A percentile compares a stretch with the other conserved stretches of the same genome.
Evolutionary conservation across 2,797 vertebrate genomes (phyloP).

Genomic region (Myotis vivesi): DNA sequence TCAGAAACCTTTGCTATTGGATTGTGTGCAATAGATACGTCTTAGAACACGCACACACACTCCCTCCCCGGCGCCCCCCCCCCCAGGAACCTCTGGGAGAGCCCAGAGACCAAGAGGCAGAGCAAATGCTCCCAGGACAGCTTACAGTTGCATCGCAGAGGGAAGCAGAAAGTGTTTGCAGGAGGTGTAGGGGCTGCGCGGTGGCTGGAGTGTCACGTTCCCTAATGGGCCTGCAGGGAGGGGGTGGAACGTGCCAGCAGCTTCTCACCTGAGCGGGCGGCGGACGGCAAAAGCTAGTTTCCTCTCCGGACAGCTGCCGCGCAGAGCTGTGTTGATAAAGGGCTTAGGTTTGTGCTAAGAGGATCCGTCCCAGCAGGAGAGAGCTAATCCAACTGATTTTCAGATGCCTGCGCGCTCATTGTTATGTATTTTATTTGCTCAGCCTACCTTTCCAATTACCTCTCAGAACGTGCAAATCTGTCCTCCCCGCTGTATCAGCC

Average conservation of each 20-base stretch:
- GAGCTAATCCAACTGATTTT: neutral
- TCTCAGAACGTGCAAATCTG: slow-evolving; percentile 26
- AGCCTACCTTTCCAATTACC: slow-evolving; percentile 4
- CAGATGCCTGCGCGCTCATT: neutral
- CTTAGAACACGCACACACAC: neutral
- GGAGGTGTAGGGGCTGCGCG: slow-evolving; percentile 37
- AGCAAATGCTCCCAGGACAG: slow-evolving; percentile 51
- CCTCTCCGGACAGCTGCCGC: neutral
- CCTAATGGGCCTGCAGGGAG: slow-evolving; percentile 15
- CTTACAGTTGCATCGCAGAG: neutral
- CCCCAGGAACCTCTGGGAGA: neutral
- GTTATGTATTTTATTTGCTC: slow-evolving; percentile 44
- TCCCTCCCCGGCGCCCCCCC: too few species aligned
- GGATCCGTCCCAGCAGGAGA: slow-evolving; percentile 26
- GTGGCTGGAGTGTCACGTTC: slow-evolving; percentile 47
- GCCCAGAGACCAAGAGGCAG: neutral
- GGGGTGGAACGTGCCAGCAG: neutral
- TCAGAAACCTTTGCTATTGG: neutral
- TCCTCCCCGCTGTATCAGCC: neutral
- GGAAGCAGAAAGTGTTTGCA: slow-evolving; percentile 48
- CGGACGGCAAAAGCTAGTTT: slow-evolving; percentile 41
- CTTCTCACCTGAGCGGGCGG: neutral
- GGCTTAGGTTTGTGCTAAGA: neutral
- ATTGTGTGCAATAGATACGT: neutral
- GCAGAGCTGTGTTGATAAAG: slow-evolving; percentile 9